Conservation (phyloP, 2,888 invertebrate species). For the Lycophotia porphyrea region DNA sequence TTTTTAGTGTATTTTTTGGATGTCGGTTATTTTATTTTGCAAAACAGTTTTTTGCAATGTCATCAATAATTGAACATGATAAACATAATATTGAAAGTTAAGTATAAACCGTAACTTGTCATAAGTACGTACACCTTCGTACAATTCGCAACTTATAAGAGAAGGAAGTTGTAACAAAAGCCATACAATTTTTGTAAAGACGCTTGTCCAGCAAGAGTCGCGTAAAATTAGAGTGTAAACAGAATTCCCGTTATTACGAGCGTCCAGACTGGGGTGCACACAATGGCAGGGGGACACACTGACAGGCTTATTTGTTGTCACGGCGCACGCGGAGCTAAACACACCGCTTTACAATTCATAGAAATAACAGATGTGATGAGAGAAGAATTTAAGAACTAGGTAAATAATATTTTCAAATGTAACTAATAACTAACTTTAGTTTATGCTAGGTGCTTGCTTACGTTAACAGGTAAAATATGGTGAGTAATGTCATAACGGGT, state of each 20-base stretch:
- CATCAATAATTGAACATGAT: neutral
- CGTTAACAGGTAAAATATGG: neutral
- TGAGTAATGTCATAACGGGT: neutral
- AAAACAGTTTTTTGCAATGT: neutral
- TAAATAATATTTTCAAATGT: neutral
- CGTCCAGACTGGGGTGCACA: conserved; percentile 40
- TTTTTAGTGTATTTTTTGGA: too few species aligned
- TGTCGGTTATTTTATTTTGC: neutral
- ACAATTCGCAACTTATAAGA: neutral
- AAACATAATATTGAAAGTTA: neutral
- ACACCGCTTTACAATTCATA: conserved; percentile 50
- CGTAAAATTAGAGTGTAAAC: conserved; percentile 54
- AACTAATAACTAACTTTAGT: neutral
- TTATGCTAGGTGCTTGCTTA: neutral
- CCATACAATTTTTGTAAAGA: conserved; percentile 17
- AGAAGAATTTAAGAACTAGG: neutral
- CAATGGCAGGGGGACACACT: conserved; percentile 37
- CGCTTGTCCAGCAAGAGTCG: conserved; percentile 21
- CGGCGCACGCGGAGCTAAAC: conserved; percentile 41
- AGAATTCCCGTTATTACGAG: conserved; percentile 46
- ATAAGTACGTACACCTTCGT: neutral
- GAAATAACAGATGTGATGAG: conserved; percentile 24
- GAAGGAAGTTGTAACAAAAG: conserved; percentile 18
- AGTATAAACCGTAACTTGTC: neutral
- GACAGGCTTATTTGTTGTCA: conserved; percentile 54